Percentiles rank a stretch among this genome's conserved stretches.
These are phyloP conservation scores for Gambusia holbrooki DNA, from an alignment of 2,113 vertebrate genomes.

Conservation along the genomic window DNA sequence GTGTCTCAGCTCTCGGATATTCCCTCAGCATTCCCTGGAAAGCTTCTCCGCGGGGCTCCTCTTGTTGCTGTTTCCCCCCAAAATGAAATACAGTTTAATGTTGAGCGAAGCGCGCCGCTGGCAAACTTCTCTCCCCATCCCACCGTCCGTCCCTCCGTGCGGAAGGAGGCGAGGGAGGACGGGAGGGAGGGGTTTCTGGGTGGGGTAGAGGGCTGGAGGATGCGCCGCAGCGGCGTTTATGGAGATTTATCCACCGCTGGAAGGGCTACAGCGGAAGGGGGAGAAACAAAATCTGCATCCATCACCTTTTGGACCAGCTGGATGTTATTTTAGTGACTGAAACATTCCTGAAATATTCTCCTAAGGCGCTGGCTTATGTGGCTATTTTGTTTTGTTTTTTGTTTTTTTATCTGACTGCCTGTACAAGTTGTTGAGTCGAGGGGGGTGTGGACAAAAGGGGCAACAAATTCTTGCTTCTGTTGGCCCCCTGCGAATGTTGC, in stretches of 20 bases:
- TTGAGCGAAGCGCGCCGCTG: conserved; percentile 54
- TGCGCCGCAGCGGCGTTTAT: conserved; percentile 36
- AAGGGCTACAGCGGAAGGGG: conserved; percentile 1
- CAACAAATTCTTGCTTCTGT: too few relatives aligned
- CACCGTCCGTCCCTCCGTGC: conserved; percentile 34
- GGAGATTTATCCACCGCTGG: conserved; percentile 46
- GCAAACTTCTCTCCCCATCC: conserved; percentile 72
- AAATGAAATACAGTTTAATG: conserved; percentile 61
- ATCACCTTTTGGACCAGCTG: conserved; percentile 29
- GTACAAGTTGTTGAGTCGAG: background rate
- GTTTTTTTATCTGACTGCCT: background rate
- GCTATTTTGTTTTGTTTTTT: background rate
- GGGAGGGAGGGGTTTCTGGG: conserved; percentile 59
- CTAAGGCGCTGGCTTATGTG: background rate
- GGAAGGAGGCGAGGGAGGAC: conserved; percentile 22
- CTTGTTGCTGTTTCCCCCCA: conserved; percentile 35
- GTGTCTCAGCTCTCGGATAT: conserved; percentile 29
- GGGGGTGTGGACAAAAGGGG: too few relatives aligned
- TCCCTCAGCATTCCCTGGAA: conserved; percentile 61
- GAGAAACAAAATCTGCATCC: conserved; percentile 26
- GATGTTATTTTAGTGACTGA: conserved; percentile 48
- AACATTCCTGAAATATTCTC: conserved; percentile 32
- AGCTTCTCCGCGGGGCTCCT: conserved; percentile 45
- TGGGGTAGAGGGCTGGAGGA: conserved; percentile 48
- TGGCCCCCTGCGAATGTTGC: too few relatives aligned